Percentiles rank a stretch among this genome's conserved stretches.
Conservation (phyloP, 2,888 invertebrate species). For the Tenthredo scrophulariae region DNA sequence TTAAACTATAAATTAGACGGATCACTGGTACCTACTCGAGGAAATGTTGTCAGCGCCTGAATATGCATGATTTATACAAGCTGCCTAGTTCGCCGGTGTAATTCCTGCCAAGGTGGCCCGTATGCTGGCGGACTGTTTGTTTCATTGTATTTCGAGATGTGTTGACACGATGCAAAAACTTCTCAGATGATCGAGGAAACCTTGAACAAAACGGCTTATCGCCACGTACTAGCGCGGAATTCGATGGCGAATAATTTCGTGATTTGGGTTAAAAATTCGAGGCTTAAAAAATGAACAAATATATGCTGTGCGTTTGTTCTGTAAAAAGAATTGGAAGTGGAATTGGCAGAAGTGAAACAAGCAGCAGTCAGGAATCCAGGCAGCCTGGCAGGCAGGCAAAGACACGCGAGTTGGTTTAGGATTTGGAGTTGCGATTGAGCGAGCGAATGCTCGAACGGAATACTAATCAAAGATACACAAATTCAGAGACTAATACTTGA, state of each 20-base stretch:
- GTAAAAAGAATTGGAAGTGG: constrained; percentile 43
- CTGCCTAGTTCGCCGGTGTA: constrained; percentile 72
- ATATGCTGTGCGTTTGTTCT: neutral
- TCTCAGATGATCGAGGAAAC: neutral
- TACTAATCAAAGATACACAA: constrained; percentile 78
- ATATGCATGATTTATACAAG: constrained; percentile 76
- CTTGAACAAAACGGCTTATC: neutral
- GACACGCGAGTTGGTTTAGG: constrained; percentile 74
- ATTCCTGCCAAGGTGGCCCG: constrained; percentile 62
- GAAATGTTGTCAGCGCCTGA: constrained; percentile 75
- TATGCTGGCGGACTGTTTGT: constrained; percentile 27
- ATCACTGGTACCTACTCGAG: constrained; percentile 76
- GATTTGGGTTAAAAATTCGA: neutral
- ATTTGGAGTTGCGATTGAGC: constrained; percentile 75
- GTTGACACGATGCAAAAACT: neutral
- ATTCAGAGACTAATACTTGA: constrained; percentile 78
- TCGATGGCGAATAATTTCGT: neutral
- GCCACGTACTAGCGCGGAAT: neutral
- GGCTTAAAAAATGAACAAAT: neutral
- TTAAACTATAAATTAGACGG: constrained; percentile 78
- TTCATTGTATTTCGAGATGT: neutral
- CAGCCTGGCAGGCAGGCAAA: constrained; percentile 61
- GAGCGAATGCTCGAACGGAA: constrained; percentile 72
- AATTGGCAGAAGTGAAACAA: constrained; percentile 41
- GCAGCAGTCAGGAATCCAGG: constrained; percentile 28